Evolutionary conservation across 2,113 vertebrate species (phyloP), one percentile per base, ranked within the genome.

Genomic region (Urocolius indicus): DNA sequence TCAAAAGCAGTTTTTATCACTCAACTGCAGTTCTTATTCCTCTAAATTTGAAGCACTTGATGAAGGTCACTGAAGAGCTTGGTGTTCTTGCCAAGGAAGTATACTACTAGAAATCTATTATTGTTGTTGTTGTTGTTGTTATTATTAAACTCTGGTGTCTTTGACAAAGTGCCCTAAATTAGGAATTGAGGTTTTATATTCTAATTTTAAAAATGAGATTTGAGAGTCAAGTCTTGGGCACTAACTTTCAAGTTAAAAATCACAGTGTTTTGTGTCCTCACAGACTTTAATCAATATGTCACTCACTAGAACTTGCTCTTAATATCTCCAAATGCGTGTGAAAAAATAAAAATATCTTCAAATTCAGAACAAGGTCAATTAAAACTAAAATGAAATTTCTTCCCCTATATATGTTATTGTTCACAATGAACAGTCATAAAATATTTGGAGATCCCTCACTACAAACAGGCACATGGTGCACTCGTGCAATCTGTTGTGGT

Each of bases 391-490:
- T 58, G 38, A 34, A 66, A 24, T 58, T 46, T 54, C 5, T 68
- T 45, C 5, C 5, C 16, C 6, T 23, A 1, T 10, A 34, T 1
- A 0, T 26, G 6, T 29, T 58, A 55, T 5, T 26, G 3, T n/a
- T 75, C 38, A 49, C n/a, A 55, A 72, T 20, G 54, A 36, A 45
- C 2, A 49, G 21, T 41, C 27, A 23, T 14, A 59, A 78, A 81
- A 66, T 62, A 81, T 52, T 65, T 80, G 45, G n/a, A 68, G 36
- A 34, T 51, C 24, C 16, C 16, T 76, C 29, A 10, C 21, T 73
- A 32, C 51, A 73, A 83, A 65, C 15, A 84, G 19, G 36, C 43
- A 87, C 3, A 3, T 2, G 13, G 5, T 65, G 29, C n/a, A 61
- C 26, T 55, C 65, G 16, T 66, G 11, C 27, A 73, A 24, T 43